These are phyloP conservation scores for Drosophila formosana DNA, from an alignment of 2,888 invertebrate species.

Conservation along the genomic window DNA sequence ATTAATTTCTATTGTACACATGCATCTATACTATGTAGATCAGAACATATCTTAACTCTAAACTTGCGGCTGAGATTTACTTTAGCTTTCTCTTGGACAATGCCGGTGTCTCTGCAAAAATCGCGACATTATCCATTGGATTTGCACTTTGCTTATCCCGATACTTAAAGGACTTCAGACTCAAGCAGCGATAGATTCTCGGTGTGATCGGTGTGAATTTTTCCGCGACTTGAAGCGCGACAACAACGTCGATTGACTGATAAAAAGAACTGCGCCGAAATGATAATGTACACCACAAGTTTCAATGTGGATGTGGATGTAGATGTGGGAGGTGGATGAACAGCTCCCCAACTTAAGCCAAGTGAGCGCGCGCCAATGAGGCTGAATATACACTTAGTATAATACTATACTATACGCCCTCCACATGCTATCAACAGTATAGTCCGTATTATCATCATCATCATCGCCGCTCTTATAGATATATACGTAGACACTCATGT, in stretches of 20 bases:
- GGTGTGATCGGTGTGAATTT: conserved; percentile 37
- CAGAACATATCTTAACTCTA: conserved; percentile 4
- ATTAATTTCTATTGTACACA: not conserved
- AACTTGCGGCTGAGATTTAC: conserved; percentile 16
- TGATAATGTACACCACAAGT: conserved; percentile 59
- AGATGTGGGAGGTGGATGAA: conserved; percentile 53
- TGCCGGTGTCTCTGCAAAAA: conserved; percentile 19
- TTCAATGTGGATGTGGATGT: conserved; percentile 39
- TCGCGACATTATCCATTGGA: conserved; percentile 27
- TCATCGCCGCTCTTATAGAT: conserved; percentile 6
- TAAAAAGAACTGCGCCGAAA: conserved; percentile 78
- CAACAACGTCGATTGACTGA: conserved; percentile 71
- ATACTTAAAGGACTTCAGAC: conserved; percentile 6
- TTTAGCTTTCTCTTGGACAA: conserved; percentile 22
- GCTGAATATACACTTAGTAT: conserved; percentile 67
- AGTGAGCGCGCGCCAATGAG: conserved; percentile 70
- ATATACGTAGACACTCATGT: not conserved
- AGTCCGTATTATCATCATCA: conserved; percentile 24
- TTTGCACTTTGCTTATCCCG: not conserved
- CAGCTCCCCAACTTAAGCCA: conserved; percentile 50
- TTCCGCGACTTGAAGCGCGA: conserved; percentile 66
- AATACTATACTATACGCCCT: conserved; percentile 29
- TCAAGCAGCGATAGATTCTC: not conserved
- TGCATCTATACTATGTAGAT: not conserved
- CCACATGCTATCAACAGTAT: conserved; percentile 42